A percentile compares a stretch with the other conserved stretches of the same genome.
Conservation (phyloP, 2,888 invertebrate species). For the Leucoma salicis region DNA sequence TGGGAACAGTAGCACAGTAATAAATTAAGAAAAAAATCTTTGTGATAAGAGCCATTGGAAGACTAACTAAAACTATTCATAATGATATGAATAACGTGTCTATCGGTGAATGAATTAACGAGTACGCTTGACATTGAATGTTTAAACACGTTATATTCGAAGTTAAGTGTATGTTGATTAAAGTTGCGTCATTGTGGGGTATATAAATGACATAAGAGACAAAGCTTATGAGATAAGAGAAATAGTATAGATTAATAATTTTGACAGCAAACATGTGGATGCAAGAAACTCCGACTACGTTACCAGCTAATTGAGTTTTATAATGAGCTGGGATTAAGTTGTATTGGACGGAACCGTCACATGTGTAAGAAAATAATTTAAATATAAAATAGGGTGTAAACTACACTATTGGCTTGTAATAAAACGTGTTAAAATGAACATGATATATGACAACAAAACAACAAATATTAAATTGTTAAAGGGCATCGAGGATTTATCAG, state of each 20-base stretch:
- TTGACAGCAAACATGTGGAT: constrained; percentile 31
- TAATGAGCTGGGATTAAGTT: constrained; percentile 32
- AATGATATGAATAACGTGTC: constrained; percentile 29
- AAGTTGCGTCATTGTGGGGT: constrained; percentile 32
- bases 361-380: background rate
- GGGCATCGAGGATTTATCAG: no score
- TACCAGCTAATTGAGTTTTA: constrained; percentile 26
- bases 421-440: no score
- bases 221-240: constrained; percentile 26
- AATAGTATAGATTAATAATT: constrained; percentile 37
- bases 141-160: no score
- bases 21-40: no score
- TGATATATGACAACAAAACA: no score
- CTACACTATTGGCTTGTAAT: no score
- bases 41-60: no score
- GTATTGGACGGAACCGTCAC: background rate
- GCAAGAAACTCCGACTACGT: constrained; percentile 20
- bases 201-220: constrained; percentile 26
- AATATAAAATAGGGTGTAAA: no score
- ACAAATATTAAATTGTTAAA: no score
- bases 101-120: constrained; percentile 35
- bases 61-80: no score
- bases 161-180: constrained; percentile 12
- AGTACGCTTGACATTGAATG: constrained; percentile 18
- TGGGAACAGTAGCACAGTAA: no score